Base-by-base conservation (phyloP, 2,113 vertebrate genomes). In the Atherinomorus stipes region DNA sequence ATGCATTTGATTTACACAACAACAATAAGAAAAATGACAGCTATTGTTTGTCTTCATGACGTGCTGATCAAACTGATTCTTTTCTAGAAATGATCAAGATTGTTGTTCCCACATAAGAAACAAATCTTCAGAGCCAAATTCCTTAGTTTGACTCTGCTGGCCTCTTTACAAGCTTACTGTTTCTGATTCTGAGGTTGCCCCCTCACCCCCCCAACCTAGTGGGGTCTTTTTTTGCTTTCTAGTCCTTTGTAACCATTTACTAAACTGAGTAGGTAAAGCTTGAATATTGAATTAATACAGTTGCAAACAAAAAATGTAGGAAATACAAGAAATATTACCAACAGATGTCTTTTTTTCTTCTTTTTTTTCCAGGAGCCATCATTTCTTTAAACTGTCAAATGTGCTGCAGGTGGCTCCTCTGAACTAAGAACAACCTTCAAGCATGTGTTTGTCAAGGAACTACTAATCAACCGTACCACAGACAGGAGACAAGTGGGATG, bases 341-440 rank as follows among this genome's bases (percentile, higher is more conserved):
- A n/a, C 83, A 85, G 66, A 63, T 85, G 83, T 8, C 68, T 78
- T 76, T 74, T 70, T 49, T n/a, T n/a, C n/a, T n/a, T n/a, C n/a
- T 31, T 31, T 31, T 31, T 31, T 31, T 7, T 7, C 3, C 28
- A 13, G 65, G 50, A 13, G 7, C 19, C 11, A 25, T 60, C 73
- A 74, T 62, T 64, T 61, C 31, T 68, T 68, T 81, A 40, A 58
- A 50, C 65, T 45, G 64, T 79, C 60, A 77, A 78, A 78, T 26
- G 11, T 61, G 38, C 28, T 56, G 37, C 57, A 65, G 68, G 64
- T 74, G 65, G 34, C 60, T 62, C 31, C 0, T 53, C 34, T 63
- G 70, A 85, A 82, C 62, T 68, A 64, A 28, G 53, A 83, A 62
- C 69, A 89, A 64, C 74, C 58, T 54, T 45, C 10, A 74, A 77